Evolutionary conservation across 1,140 invertebrate species (phyloP).

Genomic region (Sarcophaga bullata): DNA sequence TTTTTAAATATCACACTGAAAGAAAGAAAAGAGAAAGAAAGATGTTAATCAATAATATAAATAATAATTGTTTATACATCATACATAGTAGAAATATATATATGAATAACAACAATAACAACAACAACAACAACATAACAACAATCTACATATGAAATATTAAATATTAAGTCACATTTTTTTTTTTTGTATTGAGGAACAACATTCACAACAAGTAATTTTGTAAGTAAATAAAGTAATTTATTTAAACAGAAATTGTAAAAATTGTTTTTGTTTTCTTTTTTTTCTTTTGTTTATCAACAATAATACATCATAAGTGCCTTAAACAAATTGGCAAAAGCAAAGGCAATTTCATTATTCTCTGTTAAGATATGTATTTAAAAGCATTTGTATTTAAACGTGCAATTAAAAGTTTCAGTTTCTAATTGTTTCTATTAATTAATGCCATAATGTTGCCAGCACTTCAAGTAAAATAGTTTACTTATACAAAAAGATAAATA

Average conservation of each 20-base stretch:
- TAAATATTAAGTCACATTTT: conserved; percentile 7
- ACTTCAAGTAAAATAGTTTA: background rate
- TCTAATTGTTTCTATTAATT: too few relatives aligned
- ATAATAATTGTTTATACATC: background rate
- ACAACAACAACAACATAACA: too few relatives aligned
- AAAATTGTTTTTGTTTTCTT: background rate
- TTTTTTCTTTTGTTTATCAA: too few relatives aligned
- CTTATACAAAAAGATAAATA: too few relatives aligned
- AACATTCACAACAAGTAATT: conserved; percentile 19
- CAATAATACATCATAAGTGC: too few relatives aligned
- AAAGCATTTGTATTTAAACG: too few relatives aligned
- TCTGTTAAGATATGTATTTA: too few relatives aligned
- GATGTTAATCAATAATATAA: background rate
- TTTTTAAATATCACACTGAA: background rate
- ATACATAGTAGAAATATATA: background rate
- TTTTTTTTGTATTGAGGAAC: conserved; percentile 28
- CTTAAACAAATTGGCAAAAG: too few relatives aligned
- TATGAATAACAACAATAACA: too few relatives aligned
- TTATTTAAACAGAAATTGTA: conserved; percentile 26
- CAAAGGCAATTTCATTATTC: too few relatives aligned
- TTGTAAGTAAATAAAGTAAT: conserved; percentile 40
- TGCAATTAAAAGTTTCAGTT: too few relatives aligned
- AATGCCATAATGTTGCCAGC: background rate
- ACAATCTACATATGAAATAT: background rate
- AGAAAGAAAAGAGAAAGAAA: background rate